Base-by-base conservation (phyloP, 2,113 vertebrate genomes). In the Bagarius yarrelli region DNA sequence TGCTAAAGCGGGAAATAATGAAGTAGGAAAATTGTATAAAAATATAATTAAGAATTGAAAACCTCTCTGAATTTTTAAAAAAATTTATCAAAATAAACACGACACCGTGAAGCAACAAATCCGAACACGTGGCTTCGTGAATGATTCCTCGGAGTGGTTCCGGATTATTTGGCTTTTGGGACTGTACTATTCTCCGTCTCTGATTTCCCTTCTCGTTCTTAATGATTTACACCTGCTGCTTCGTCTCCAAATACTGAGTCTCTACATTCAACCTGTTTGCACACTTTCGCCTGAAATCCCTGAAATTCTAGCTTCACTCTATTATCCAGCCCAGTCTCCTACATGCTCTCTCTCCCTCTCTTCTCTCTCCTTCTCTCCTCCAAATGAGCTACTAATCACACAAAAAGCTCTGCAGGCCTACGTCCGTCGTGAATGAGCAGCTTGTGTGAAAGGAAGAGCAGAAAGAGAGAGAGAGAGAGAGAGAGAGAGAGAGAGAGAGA, bases 351-450 rank as follows among this genome's bases (percentile, higher is more conserved):
- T 12, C 50, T 67, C 44, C 19, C 64, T 60, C 34, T 57, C 52
- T 15, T 18, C 50, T 69, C 47, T 66, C 53, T 79, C 25, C 44
- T 25, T 44, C 53, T 63, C 32, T 32, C 79, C 9, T 63, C 56
- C 34, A 78, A 72, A 53, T 2, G 47, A 53, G 27, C 47, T 21
- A 71, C 61, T 60, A 57, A 61, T 30, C 13, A 55, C 67, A 30
- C 44, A 27, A 8, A 36, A 64, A 18, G 47, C 56, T 52, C 69
- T 34, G 69, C 56, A 53, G 50, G 55, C 61, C 60, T 4, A 8
- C 27, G 32, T 80, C 55, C 3, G 23, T 60, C 25, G 34, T 81
- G 79, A 80, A 84, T 78, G 52, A 73, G 75, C 67, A 18, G 25
- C 67, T 79, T 79, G 69, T 67, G 25, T 40, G 47, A 69, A 34